phyloP scores from a whole-genome alignment of 2,888 invertebrate genomes.

The Rosalia funebris region DNA sequence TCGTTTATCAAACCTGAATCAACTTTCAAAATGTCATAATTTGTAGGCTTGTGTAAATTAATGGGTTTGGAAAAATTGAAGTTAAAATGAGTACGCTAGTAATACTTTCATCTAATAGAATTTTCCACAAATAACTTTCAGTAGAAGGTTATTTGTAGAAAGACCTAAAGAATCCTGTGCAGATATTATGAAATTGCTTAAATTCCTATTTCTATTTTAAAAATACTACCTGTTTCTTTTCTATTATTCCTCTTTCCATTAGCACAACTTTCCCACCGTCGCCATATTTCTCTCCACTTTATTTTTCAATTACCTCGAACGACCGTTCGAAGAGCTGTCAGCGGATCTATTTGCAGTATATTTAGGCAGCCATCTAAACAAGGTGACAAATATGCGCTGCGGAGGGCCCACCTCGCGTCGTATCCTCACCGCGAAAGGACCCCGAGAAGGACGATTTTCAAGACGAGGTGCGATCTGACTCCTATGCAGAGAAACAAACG shows the following conservation, averaged over 20 bases:
- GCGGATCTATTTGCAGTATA: conserved; percentile 39
- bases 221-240: too few relatives aligned
- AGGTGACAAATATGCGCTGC: conserved; percentile 41
- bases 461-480: conserved; percentile 39
- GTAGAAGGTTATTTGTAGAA: too few relatives aligned
- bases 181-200: too few relatives aligned
- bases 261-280: background rate
- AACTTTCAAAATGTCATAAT: too few relatives aligned
- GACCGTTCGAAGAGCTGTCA: conserved; percentile 28
- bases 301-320: conserved; percentile 39
- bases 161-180: too few relatives aligned
- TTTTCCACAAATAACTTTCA: too few relatives aligned
- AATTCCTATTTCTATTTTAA: too few relatives aligned
- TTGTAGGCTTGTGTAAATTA: too few relatives aligned
- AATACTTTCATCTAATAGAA: too few relatives aligned
- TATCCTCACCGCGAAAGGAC: conserved; percentile 37
- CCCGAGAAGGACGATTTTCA: background rate
- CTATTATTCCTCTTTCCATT: background rate
- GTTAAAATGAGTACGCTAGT: too few relatives aligned
- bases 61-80: too few relatives aligned
- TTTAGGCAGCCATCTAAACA: conserved; percentile 39
- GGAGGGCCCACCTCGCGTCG: conserved; percentile 28
- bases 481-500: conserved; percentile 40
- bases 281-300: conserved; percentile 29
- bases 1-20: too few relatives aligned